A percentile compares a stretch with the other conserved stretches of the same genome.
Evolutionary conservation across 2,888 invertebrate species (phyloP).

Genomic region (Eupithecia centaureata): DNA sequence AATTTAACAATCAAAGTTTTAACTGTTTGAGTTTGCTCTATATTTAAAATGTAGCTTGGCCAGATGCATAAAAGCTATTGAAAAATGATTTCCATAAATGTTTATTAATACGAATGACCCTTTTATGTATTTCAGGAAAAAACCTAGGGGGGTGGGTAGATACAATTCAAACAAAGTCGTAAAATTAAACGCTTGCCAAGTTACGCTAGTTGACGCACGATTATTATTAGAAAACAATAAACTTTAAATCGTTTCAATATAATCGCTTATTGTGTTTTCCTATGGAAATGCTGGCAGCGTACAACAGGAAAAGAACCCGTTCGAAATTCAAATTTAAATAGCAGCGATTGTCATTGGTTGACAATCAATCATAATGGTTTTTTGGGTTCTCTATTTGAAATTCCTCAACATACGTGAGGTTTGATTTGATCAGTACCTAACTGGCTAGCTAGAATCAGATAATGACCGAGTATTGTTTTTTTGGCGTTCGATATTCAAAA

Average conservation of each 20-base stretch:
- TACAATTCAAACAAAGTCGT: not conserved
- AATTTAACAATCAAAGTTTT: not conserved
- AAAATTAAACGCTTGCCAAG: conserved; percentile 6
- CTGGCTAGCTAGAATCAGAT: conserved; percentile 61
- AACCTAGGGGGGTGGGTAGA: not conserved
- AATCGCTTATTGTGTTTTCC: conserved; percentile 72
- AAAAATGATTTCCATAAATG: not conserved
- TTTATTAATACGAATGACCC: not conserved
- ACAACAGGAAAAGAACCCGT: conserved; percentile 76
- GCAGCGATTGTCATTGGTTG: conserved; percentile 80
- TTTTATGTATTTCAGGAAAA: not conserved
- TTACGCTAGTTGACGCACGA: conserved; percentile 15
- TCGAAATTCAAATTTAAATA: conserved; percentile 80
- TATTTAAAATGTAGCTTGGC: not conserved
- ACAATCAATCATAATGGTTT: conserved; percentile 80
- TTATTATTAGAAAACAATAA: conserved; percentile 40
- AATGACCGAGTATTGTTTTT: conserved; percentile 49
- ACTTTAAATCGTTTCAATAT: conserved; percentile 53
- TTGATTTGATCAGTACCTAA: conserved; percentile 67
- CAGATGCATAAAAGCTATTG: not conserved
- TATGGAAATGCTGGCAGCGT: conserved; percentile 66
- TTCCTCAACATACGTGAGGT: conserved; percentile 73
- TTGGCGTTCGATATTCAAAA: conserved; percentile 46
- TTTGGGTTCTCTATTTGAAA: conserved; percentile 65
- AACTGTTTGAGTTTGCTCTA: not conserved